Evolutionary conservation across 2,888 invertebrate species (phyloP).

Genomic region (Aleiodes leptofemur): DNA sequence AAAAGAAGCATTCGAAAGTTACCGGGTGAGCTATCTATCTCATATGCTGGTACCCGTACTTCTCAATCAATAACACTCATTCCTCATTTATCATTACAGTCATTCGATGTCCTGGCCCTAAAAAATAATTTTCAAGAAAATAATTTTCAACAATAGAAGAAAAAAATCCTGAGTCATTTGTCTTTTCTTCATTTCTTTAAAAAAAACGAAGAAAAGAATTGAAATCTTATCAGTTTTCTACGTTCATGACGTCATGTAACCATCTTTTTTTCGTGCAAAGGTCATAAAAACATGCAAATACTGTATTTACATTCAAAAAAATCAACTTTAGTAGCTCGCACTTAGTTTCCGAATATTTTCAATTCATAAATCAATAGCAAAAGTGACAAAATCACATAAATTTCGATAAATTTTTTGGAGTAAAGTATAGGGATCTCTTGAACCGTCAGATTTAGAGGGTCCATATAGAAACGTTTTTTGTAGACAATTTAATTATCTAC

Average conservation of each 20-base stretch:
- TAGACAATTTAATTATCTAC: no score
- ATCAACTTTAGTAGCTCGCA: no score
- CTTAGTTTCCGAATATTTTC: no score
- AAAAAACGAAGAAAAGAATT: not conserved
- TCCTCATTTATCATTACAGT: not conserved
- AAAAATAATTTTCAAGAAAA: conserved; percentile 19
- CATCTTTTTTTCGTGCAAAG: no score
- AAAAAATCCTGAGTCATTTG: not conserved
- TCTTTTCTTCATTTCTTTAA: not conserved
- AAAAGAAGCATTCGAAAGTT: conserved; percentile 33
- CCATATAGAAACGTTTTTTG: no score
- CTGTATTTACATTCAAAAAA: no score
- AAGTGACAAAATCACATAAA: no score
- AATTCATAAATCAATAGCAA: no score
- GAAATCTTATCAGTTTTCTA: not conserved
- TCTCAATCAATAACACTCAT: conserved; percentile 22
- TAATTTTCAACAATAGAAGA: not conserved
- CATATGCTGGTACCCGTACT: conserved; percentile 21
- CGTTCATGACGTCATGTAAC: not conserved
- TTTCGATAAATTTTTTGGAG: no score
- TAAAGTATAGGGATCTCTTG: no score
- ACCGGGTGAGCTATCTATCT: conserved; percentile 11
- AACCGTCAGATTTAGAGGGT: no score
- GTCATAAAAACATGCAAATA: no score
- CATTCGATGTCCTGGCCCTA: conserved; percentile 34